A percentile compares a stretch with the other conserved stretches of the same genome.
phyloP scores from a whole-genome alignment of 2,113 vertebrate genomes.

The Phoenicopterus ruber region DNA sequence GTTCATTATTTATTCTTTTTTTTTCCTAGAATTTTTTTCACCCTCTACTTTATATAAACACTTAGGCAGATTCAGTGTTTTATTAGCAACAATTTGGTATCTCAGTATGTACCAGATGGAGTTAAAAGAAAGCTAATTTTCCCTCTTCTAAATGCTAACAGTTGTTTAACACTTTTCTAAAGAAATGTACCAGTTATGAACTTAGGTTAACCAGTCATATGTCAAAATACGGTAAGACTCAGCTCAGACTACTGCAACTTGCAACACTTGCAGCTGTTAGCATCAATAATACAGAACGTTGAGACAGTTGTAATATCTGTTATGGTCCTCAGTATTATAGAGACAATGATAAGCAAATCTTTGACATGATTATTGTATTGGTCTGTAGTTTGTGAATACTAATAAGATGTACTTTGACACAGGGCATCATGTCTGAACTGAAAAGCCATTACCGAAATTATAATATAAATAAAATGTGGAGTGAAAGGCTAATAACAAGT shows the following conservation, averaged over 20 bases:
- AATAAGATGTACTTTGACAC: slow-evolving; percentile 25
- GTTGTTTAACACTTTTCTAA: not conserved
- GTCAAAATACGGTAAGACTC: slow-evolving; percentile 13
- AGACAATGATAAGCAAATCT: slow-evolving; percentile 30
- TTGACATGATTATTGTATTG: slow-evolving; percentile 28
- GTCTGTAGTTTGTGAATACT: not conserved
- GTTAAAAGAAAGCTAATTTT: not conserved
- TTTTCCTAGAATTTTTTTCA: not conserved
- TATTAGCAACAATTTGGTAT: not conserved
- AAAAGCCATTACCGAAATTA: slow-evolving; percentile 1
- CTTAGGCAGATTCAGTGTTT: not conserved
- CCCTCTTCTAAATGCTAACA: not conserved
- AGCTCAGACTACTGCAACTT: not conserved
- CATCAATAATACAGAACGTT: slow-evolving; percentile 50
- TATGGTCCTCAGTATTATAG: not conserved
- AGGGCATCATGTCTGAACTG: not conserved
- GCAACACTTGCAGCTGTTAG: slow-evolving; percentile 27
- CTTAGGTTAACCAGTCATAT: not conserved
- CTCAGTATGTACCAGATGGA: not conserved
- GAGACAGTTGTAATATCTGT: not conserved
- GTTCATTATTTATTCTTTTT: not conserved
- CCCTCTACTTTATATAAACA: not conserved
- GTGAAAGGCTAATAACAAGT: not conserved
- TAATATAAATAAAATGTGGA: slow-evolving; percentile 2
- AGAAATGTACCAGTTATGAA: not conserved